Conservation (phyloP, 2,113 vertebrate genomes). For the Indri indri region DNA sequence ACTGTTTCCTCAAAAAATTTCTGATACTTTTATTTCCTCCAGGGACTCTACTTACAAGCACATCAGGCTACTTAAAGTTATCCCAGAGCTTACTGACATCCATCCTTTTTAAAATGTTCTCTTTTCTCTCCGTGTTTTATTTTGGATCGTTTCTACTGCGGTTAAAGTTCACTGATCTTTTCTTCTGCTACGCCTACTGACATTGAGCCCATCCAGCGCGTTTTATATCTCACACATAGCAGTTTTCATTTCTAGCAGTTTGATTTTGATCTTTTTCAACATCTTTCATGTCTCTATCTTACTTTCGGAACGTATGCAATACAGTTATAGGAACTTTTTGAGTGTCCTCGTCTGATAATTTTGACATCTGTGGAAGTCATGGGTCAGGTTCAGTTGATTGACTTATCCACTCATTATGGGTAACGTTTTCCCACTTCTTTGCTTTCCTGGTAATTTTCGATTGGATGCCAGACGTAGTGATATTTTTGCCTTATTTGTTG, state of each 20-base stretch:
- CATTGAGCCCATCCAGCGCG: neutral
- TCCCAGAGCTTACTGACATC: neutral
- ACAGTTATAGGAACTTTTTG: neutral
- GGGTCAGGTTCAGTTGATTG: neutral
- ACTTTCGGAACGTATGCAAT: neutral
- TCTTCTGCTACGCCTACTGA: neutral
- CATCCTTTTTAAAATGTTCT: neutral
- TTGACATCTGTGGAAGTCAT: neutral
- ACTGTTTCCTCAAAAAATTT: neutral
- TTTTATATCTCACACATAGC: neutral
- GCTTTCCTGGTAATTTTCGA: neutral
- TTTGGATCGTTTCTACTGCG: constrained; percentile 13
- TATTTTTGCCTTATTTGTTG: neutral
- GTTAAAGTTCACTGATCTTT: neutral
- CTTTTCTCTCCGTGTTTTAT: neutral
- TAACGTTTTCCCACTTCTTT: neutral
- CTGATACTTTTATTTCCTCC: neutral
- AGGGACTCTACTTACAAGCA: neutral
- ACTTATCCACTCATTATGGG: neutral
- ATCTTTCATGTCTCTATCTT: neutral
- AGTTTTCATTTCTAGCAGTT: neutral
- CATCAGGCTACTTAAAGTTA: neutral
- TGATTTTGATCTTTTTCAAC: neutral
- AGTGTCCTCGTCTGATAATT: neutral
- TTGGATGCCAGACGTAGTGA: neutral